Evolutionary conservation across 1,140 invertebrate genomes (phyloP).

Genomic region (Nautilus pompilius): DNA sequence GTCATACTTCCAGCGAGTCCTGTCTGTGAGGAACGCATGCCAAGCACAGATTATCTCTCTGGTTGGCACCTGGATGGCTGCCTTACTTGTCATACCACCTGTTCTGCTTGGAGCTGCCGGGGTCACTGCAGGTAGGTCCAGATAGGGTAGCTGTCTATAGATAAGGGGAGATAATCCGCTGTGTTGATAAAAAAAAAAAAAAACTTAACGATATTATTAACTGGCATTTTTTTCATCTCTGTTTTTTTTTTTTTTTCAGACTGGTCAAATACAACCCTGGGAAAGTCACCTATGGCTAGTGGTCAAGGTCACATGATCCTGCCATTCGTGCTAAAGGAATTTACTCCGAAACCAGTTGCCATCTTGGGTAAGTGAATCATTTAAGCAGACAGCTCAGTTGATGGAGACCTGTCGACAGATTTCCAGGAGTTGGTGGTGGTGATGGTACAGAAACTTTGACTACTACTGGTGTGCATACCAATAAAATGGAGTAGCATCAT

Average conservation of each 20-base stretch:
- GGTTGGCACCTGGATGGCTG: conserved; percentile 67
- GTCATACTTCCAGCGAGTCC: conserved; percentile 92
- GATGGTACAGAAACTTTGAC: too few species aligned
- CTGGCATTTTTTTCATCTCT: background rate
- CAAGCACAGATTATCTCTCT: conserved; percentile 84
- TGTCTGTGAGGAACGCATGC: conserved; percentile 87
- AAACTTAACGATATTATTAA: too few species aligned
- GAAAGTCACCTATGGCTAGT: conserved; percentile 35
- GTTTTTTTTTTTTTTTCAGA: conserved; percentile 25
- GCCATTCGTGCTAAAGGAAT: conserved; percentile 42
- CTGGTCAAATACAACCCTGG: conserved; percentile 40
- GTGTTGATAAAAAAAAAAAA: too few species aligned
- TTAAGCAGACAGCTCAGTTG: too few species aligned
- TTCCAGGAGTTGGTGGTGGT: too few species aligned
- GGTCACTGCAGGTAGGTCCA: conserved; percentile 78
- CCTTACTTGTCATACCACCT: conserved; percentile 92
- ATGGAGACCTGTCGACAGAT: too few species aligned
- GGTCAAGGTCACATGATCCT: conserved; percentile 21
- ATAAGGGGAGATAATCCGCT: too few species aligned
- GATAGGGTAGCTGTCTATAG: too few species aligned
- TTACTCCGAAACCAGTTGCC: conserved; percentile 39
- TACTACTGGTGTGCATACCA: too few species aligned
- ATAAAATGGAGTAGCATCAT: too few species aligned
- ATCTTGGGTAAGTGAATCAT: too few species aligned
- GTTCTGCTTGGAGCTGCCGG: conserved; percentile 93